These are phyloP conservation scores for Dendronephthya gigantea DNA, from an alignment of 64 coral and sea anemone genomes.

Conservation along the genomic window DNA sequence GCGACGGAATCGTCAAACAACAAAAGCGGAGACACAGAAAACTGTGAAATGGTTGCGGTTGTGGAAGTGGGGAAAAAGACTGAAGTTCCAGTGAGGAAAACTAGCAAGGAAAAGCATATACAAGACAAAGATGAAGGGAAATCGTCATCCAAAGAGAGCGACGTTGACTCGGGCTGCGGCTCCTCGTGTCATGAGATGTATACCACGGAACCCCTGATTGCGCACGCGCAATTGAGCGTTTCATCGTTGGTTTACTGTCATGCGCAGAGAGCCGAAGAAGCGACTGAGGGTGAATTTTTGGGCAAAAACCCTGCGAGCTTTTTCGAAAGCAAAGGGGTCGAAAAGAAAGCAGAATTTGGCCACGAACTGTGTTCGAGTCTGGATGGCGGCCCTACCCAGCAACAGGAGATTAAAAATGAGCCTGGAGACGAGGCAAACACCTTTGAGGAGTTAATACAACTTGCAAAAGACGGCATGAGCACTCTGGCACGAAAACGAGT, in stretches of 20 bases:
- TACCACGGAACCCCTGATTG: background rate
- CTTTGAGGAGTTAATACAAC: background rate
- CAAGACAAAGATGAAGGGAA: background rate
- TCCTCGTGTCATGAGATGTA: conserved; percentile 1
- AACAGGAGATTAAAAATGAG: background rate
- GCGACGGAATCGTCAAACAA: background rate
- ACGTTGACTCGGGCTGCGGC: background rate
- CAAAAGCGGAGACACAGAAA: background rate
- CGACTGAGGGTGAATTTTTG: background rate
- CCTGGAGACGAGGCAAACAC: background rate
- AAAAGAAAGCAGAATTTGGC: background rate
- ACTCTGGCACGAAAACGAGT: background rate
- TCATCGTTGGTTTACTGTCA: background rate
- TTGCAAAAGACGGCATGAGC: background rate
- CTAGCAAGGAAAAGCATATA: background rate
- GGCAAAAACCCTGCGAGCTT: background rate
- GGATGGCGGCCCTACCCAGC: background rate
- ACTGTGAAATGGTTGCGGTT: background rate
- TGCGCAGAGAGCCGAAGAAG: background rate
- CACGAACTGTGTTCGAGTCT: background rate
- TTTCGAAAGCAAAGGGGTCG: background rate
- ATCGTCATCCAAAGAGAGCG: background rate
- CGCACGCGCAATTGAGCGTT: background rate
- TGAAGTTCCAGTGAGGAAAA: too few species aligned
- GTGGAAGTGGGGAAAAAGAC: background rate